Conservation (phyloP, 2,888 invertebrate genomes). For the Pyrochroa serraticornis region DNA sequence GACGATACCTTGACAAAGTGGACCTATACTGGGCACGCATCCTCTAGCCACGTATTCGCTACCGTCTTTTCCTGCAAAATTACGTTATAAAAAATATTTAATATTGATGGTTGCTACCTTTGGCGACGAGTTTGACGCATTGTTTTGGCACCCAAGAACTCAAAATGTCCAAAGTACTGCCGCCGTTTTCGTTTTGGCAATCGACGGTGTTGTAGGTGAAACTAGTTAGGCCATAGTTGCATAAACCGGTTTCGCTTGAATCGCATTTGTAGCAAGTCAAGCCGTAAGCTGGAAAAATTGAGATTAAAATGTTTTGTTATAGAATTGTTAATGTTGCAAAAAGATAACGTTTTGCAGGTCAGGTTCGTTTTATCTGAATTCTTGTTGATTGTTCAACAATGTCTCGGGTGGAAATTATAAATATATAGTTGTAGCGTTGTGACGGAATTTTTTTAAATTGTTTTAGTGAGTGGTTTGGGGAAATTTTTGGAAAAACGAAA, state of each 20-base stretch:
- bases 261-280: conserved; percentile 46
- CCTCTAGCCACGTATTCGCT: conserved; percentile 46
- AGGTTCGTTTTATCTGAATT: too few species aligned
- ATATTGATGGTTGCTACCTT: conserved; percentile 50
- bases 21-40: conserved; percentile 42
- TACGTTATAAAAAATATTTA: conserved; percentile 5
- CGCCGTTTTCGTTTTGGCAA: conserved; percentile 41
- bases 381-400: too few species aligned
- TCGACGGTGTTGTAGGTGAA: conserved; percentile 46
- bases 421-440: too few species aligned
- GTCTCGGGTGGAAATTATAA: too few species aligned
- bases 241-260: conserved; percentile 43
- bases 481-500: too few species aligned
- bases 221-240: conserved; percentile 47
- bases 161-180: conserved; percentile 32
- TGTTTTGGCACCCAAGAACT: conserved; percentile 34
- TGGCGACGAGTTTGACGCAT: conserved; percentile 46
- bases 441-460: too few species aligned
- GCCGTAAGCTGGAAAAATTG: conserved; percentile 32
- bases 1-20: conserved; percentile 44
- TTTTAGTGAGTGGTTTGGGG: too few species aligned
- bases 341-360: too few species aligned
- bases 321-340: too few species aligned
- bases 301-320: too few species aligned
- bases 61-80: conserved; percentile 47